Evolutionary conservation across 2,797 vertebrate genomes (phyloP), one percentile per base, ranked within the genome.

Genomic region (Crenuchus spilurus): DNA sequence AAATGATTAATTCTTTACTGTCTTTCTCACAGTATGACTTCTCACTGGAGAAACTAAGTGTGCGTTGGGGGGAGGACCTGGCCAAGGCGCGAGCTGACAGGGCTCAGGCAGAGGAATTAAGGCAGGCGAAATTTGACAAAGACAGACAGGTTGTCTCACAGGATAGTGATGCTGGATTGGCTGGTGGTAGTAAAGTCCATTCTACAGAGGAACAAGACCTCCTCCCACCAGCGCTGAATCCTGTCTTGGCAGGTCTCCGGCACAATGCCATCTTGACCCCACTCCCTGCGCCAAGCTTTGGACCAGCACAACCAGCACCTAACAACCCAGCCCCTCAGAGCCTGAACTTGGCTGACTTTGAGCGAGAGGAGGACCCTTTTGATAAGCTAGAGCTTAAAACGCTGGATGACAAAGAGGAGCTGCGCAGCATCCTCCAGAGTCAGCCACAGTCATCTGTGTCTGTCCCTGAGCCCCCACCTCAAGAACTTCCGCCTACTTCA

Each of bases 311-410:
- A 88, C 86, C 78, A 82, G 93, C 85, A 91, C 94, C 86, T 10
- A 88, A 81, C 87, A 93, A 49, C 70, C 92, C 95, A 64, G 94
- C 93, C 73, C 78, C 77, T 16, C 90, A 95, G 51, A 92, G 94
- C 78, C 95, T 99, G 84, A 98, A 99, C 83, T 92, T 97, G 39
- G 96, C 97, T 26, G 98, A 99, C 86, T 99, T 99, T 72, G 97
- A 99, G 91, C 94, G 96, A 30, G 97, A 99, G 87, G 97, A 99
- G 84, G 96, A 99, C 84, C 98, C 95, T 0, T 99, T 99, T 83
- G 95, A 99, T 88, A 99, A 98, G 84, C 87, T 99, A 73, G 97
- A 99, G 85, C 91, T 99, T 80, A 99, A 99, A 92, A 98, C 97
- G 18, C 91, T 99, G 0, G 87, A 99, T 13, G 98, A 99, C 81